Base-by-base conservation (phyloP, 2,797 vertebrate species). In the Melanotaenia maccullochi region DNA sequence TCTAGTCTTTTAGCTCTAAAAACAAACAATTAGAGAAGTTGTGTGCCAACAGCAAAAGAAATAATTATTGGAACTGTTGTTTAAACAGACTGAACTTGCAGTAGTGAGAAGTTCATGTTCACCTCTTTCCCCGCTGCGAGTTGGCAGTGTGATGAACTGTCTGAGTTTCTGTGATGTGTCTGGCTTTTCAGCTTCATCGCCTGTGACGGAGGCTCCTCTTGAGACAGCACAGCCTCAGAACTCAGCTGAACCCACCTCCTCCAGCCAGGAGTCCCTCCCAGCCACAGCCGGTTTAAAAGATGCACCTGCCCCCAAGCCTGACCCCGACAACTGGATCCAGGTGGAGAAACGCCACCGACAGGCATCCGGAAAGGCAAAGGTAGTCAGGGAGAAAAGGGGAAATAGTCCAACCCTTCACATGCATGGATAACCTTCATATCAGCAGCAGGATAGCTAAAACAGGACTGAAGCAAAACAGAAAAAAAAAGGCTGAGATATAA, bases 321-420 rank as follows among this genome's bases (percentile, higher is more conserved):
- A 96, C 86, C 92, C 96, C 16, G 96, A 97, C 14, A 94, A 93
- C 68, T 97, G 97, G 97, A 94, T 96, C 87, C 96, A 97, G 93
- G 96, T 97, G 74, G 96, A 96, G 91, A 96, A 94, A 87, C 95
- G 95, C 60, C 96, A 96, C 82, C 71, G 80, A 68, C 86, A 91
- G 71, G 74, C 93, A 16, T 60, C 91, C 0, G 90, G 92, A 58
- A 97, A 94, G 81, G 70, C 90, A 74, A 97, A 97, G 95, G 97
- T 97, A 93, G 56, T 0, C 30, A 70, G 7, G 2, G 9, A n/a
- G 3, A 0, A 61, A 13, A 7, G 30, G 16, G 35, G 33, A 8
- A 8, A 35, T 28, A 49, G 11, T 51, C 13, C 5, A 40, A 40
- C 38, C 11, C 36, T 38, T 38, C 36, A 38, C 36, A 38, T 13